Evolutionary conservation across 1,140 invertebrate species (phyloP), one percentile per base, ranked within the genome.

Genomic region (Temnothorax curvispinosus): DNA sequence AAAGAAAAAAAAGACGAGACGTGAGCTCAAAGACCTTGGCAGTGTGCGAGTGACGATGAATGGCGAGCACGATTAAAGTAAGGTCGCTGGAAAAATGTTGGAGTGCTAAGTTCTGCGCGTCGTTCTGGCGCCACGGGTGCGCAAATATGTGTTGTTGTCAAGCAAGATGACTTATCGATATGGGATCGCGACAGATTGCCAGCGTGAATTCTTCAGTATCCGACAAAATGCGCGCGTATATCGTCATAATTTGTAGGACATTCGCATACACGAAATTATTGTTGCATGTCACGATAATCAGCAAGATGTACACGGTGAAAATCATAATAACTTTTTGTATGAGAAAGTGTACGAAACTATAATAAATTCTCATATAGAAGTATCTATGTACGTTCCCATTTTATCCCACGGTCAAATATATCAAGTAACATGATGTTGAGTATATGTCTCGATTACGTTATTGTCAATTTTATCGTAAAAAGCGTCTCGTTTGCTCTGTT

Each of bases 21-120:
- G 52, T 52, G 72, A 62, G 78, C 88, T 9, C 72, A 64, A 77
- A 85, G 76, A 90, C 86, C 89, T 90, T 90, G 85, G 77, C 88
- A 87, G 76, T 78, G 76, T 78, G 58, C 27, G 41, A 52, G 27
- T 52, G 32, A 65, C 76, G 88, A 89, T 86, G 88, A 89, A 87
- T 77, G 87, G 47, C 75, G 52, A 89, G 69, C 41, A 41, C 67
- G 32, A 67, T 58, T 85, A 74, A 87, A 87, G 64, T 50, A 50
- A 71, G 58, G 41, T 80, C 82, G 82, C 72, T 62, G 52, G 71
- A 60, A 47, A 77, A 82, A 89, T 65, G 74, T 78, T 7, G 52
- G 27, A 74, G 69, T 38, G 54, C n/a, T 41, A 47, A 75, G n/a
- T 27, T 27, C 27, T 27, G 27, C 41, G 80, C 64, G 77, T 71